Evolutionary conservation across 2,888 invertebrate genomes (phyloP), one percentile per base, ranked within the genome.

Genomic region (Heterodera filipjevi): DNA sequence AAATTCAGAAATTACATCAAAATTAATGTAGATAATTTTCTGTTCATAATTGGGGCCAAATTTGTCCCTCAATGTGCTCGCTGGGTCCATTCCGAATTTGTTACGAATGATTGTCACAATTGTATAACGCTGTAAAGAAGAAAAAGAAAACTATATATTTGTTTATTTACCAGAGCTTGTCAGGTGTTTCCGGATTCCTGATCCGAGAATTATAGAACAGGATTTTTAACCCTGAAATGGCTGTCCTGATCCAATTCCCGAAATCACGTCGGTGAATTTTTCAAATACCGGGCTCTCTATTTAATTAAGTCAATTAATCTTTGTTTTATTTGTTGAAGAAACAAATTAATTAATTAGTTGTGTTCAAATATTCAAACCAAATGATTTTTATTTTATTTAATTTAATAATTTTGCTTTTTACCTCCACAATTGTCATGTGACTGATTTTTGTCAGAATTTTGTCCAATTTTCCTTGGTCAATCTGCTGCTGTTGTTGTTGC

Each of bases 81-180:
- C 59, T 27, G 59, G 59, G 59, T 59, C 59, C 59, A 59, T 8
- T 6, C 59, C 59, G 27, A 59, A 59, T 59, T 59, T 59, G 59
- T 59, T 59, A 12, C 59, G 59, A n/a, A 59, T 59, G 10, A 59
- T 59, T n/a, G 59, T 59, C 59, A 59, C 59, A 59, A 59, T 59
- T 59, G n/a, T n/a, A 59, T 27, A 59, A 59, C 59, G 59, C 59
- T 59, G 22, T 22, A 59, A 30, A 59, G 3, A n/a, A n/a, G 2
- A 27, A 0, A n/a, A 59, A 59, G n/a, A 27, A 59, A 59, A 1
- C 6, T 19, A 53, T 22, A 19, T 22, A 22, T 3, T 53, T n/a
- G n/a, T n/a, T n/a, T n/a, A n/a, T n/a, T n/a, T n/a, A n/a, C n/a
- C n/a, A n/a, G n/a, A n/a, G n/a, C n/a, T n/a, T n/a, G n/a, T n/a